phyloP scores from a whole-genome alignment of 2,888 invertebrate species.

The Trypoxylon attenuatum region DNA sequence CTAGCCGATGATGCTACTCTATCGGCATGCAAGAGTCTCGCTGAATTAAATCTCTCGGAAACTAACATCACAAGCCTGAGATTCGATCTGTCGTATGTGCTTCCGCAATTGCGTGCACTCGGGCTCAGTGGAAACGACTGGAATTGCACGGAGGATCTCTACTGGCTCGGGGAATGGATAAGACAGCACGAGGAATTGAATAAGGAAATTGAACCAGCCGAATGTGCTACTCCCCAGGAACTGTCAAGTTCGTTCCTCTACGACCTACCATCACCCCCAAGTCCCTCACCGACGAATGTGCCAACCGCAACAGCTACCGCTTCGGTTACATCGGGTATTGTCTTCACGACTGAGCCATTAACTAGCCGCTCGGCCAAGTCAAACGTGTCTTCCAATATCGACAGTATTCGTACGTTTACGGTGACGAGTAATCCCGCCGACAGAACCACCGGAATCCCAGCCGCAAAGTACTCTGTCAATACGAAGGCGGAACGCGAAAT shows the following conservation, averaged over 20 bases:
- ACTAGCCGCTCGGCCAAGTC: no score
- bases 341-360: conserved; percentile 10
- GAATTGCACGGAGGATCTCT: conserved; percentile 80
- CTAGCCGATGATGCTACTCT: conserved; percentile 84
- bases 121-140: conserved; percentile 83
- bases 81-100: conserved; percentile 81
- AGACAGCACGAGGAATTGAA: conserved; percentile 74
- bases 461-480: conserved; percentile 4
- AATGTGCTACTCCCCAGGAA: conserved; percentile 55
- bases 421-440: conserved; percentile 5
- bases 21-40: conserved; percentile 82
- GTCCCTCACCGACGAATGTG: conserved; percentile 33
- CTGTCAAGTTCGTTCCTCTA: conserved; percentile 56
- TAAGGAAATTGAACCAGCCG: conserved; percentile 56
- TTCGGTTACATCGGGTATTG: conserved; percentile 31
- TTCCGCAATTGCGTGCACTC: conserved; percentile 82
- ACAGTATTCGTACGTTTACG: conserved; percentile 8
- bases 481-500: conserved; percentile 1
- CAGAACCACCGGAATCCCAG: background rate
- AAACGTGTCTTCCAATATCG: conserved; percentile 41
- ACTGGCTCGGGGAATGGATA: conserved; percentile 84
- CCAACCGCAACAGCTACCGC: conserved; percentile 17
- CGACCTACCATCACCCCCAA: conserved; percentile 59
- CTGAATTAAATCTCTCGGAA: conserved; percentile 82
- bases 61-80: conserved; percentile 80